These are phyloP conservation scores for Macaria liturata DNA, from an alignment of 2,888 invertebrate genomes.

Conservation along the genomic window DNA sequence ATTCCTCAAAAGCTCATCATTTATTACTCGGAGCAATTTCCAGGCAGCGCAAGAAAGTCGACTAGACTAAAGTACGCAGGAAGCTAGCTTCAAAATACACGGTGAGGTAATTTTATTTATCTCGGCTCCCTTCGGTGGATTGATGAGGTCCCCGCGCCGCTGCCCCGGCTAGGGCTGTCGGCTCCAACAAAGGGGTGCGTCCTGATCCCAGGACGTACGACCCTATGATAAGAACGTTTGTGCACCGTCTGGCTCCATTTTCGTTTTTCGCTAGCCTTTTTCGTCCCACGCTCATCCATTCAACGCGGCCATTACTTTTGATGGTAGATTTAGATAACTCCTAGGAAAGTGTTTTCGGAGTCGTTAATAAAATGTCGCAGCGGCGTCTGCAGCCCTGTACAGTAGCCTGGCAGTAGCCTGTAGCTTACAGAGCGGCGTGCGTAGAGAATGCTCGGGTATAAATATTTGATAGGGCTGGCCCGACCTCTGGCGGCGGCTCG, in stretches of 20 bases:
- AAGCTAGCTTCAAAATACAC: constrained; percentile 45
- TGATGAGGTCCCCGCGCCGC: constrained; percentile 55
- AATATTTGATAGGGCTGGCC: constrained; percentile 62
- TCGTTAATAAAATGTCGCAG: too few species aligned
- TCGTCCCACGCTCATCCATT: constrained; percentile 7
- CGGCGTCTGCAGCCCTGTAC: constrained; percentile 12
- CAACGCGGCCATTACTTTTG: too few species aligned
- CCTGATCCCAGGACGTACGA: constrained; percentile 7
- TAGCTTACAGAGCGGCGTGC: constrained; percentile 37
- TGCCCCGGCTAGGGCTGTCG: constrained; percentile 13
- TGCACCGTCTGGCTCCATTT: constrained; percentile 1
- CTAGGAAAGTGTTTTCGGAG: not conserved
- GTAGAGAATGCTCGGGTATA: constrained; percentile 53
- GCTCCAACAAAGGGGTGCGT: constrained; percentile 8
- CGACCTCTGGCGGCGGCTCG: constrained; percentile 42
- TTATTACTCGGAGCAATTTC: constrained; percentile 36
- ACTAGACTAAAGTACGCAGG: constrained; percentile 39
- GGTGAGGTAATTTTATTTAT: constrained; percentile 53
- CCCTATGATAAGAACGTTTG: constrained; percentile 9
- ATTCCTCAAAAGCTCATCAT: constrained; percentile 30
- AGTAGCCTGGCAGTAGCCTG: too few species aligned
- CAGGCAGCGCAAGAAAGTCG: constrained; percentile 38
- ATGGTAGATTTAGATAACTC: not conserved
- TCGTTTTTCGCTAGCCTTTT: constrained; percentile 2
- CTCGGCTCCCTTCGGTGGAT: constrained; percentile 47